These are phyloP conservation scores for Oreocharis arfaki DNA, from an alignment of 2,113 vertebrate species.

Conservation along the genomic window DNA sequence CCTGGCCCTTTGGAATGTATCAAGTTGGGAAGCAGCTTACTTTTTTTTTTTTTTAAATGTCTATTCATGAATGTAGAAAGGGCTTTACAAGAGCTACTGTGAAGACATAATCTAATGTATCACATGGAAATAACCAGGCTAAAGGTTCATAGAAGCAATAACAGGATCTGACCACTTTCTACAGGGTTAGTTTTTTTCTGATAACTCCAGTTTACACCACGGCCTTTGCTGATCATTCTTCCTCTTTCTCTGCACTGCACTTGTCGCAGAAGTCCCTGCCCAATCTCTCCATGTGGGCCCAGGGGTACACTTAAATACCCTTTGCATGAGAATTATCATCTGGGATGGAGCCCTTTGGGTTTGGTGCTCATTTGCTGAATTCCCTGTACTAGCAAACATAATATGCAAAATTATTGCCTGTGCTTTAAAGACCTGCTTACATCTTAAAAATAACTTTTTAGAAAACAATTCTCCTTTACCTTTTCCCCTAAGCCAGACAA, in stretches of 20 bases:
- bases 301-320: not conserved
- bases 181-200: not conserved
- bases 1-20: not conserved
- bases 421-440: slow-evolving; percentile 21
- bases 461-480: not conserved
- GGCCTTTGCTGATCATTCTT: not conserved
- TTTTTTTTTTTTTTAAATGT: not conserved
- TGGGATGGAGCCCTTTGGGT: not conserved
- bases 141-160: not conserved
- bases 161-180: not conserved
- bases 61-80: not conserved
- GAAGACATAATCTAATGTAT: not conserved
- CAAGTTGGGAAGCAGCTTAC: not conserved
- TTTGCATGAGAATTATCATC: not conserved
- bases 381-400: not conserved
- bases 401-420: not conserved
- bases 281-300: not conserved
- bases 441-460: slow-evolving; percentile 14
- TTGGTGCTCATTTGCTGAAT: not conserved
- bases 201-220: not conserved
- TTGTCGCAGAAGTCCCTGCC: not conserved
- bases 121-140: not conserved
- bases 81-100: not conserved
- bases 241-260: not conserved
- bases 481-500: slow-evolving; percentile 32